phyloP scores from a whole-genome alignment of 1,140 invertebrate species.

The Lysiphlebus fabarum region DNA sequence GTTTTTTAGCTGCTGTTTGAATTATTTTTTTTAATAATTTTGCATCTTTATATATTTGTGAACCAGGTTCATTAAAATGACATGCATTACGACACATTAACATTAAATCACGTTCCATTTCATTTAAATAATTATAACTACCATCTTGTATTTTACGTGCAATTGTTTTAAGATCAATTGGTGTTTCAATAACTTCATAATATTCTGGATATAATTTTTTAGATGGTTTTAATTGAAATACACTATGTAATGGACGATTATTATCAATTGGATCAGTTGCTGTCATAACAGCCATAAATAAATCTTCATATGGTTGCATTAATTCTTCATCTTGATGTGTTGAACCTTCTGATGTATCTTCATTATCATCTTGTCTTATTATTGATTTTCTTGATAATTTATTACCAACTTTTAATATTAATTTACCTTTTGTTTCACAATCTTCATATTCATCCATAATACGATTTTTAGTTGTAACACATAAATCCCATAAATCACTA shows the following conservation, averaged over 20 bases:
- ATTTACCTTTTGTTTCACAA: slow-evolving; percentile 58
- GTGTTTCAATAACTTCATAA: slow-evolving; percentile 91
- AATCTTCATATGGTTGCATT: slow-evolving; percentile 68
- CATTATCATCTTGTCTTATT: slow-evolving; percentile 54
- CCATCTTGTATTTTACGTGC: slow-evolving; percentile 85
- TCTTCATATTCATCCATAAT: slow-evolving; percentile 55
- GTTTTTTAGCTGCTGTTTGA: slow-evolving; percentile 52
- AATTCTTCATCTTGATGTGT: slow-evolving; percentile 71
- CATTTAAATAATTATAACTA: slow-evolving; percentile 70
- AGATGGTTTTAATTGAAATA: slow-evolving; percentile 88
- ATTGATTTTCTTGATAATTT: slow-evolving; percentile 53
- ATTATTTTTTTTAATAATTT: slow-evolving; percentile 80
- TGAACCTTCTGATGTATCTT: slow-evolving; percentile 70
- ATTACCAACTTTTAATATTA: slow-evolving; percentile 60
- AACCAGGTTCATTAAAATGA: slow-evolving; percentile 93
- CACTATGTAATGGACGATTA: slow-evolving; percentile 74
- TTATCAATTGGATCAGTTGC: slow-evolving; percentile 75
- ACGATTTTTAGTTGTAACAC: slow-evolving; percentile 55
- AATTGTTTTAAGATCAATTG: slow-evolving; percentile 93
- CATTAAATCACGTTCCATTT: slow-evolving; percentile 87
- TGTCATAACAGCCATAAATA: slow-evolving; percentile 79
- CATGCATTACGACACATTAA: slow-evolving; percentile 95
- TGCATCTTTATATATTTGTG: slow-evolving; percentile 94
- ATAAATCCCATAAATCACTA: slow-evolving; percentile 84
- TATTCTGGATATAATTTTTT: slow-evolving; percentile 95